These are phyloP conservation scores for Lydus trimaculatus DNA, from an alignment of 2,888 invertebrate species.

Conservation along the genomic window DNA sequence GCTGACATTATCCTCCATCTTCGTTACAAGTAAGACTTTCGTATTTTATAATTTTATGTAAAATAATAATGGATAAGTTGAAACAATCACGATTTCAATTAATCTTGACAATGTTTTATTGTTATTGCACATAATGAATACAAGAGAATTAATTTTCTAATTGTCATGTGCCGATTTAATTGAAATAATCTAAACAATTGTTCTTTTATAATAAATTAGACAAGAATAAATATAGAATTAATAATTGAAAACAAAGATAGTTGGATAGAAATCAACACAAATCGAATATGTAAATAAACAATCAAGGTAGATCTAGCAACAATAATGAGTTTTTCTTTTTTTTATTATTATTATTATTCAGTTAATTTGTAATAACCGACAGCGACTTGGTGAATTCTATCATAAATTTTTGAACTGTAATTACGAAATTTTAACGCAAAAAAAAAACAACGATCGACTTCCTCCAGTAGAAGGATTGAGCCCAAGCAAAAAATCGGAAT, in stretches of 20 bases:
- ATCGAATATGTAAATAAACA: conserved; percentile 6
- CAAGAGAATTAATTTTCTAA: conserved; percentile 34
- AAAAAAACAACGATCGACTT: too few relatives aligned
- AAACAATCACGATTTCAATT: conserved; percentile 37
- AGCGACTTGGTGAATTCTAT: not conserved
- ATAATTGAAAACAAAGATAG: not conserved
- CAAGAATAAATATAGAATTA: not conserved
- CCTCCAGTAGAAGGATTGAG: too few relatives aligned
- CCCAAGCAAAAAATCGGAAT: too few relatives aligned
- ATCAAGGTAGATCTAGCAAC: not conserved
- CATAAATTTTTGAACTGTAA: not conserved
- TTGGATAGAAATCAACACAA: not conserved
- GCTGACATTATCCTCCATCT: too few relatives aligned
- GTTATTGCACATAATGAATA: conserved; percentile 35
- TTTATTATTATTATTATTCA: not conserved
- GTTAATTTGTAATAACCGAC: not conserved
- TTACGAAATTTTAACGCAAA: not conserved
- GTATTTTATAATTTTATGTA: not conserved
- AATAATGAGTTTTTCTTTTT: not conserved
- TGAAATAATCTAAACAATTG: conserved; percentile 40
- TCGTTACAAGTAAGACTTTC: too few relatives aligned
- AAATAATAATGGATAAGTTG: conserved; percentile 1
- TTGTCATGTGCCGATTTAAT: conserved; percentile 40
- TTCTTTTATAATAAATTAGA: conserved; percentile 26
- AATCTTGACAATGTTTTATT: conserved; percentile 42